These are phyloP conservation scores for Lasius fuliginosus DNA, from an alignment of 2,888 invertebrate species.

Conservation along the genomic window DNA sequence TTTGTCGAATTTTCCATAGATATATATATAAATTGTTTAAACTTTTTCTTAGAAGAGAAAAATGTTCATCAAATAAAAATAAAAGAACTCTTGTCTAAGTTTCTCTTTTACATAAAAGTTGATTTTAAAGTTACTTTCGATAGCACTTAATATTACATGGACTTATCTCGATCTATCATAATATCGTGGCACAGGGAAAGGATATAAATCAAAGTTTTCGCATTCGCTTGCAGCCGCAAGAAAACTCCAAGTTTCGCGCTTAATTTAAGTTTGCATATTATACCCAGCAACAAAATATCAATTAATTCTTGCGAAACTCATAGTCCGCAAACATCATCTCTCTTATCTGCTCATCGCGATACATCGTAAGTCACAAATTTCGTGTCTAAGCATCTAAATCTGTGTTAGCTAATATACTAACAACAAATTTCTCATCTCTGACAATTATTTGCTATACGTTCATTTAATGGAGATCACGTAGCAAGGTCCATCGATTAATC, in stretches of 20 bases:
- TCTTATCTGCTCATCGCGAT: conserved; percentile 34
- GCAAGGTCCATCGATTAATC: conserved; percentile 9
- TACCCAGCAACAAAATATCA: conserved; percentile 57
- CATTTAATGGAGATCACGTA: background rate
- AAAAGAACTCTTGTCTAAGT: conserved; percentile 21
- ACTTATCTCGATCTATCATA: conserved; percentile 56
- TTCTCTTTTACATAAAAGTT: conserved; percentile 8
- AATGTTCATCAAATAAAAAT: conserved; percentile 8
- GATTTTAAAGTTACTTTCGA: conserved; percentile 29
- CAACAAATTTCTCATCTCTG: conserved; percentile 6
- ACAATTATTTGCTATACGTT: conserved; percentile 7
- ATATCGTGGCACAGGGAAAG: conserved; percentile 51
- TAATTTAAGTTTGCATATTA: conserved; percentile 60
- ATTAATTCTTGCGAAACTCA: conserved; percentile 52
- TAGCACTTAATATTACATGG: conserved; percentile 47
- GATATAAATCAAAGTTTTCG: conserved; percentile 64
- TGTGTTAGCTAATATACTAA: background rate
- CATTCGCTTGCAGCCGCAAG: conserved; percentile 48
- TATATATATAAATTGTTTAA: background rate
- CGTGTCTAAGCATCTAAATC: background rate
- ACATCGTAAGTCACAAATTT: conserved; percentile 24
- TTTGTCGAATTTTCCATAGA: background rate
- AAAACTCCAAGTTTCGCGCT: conserved; percentile 63
- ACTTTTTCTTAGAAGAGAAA: background rate
- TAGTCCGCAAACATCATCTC: conserved; percentile 36